phyloP scores from a whole-genome alignment of 2,888 invertebrate genomes.

The Lasioglossum pauxillum region DNA sequence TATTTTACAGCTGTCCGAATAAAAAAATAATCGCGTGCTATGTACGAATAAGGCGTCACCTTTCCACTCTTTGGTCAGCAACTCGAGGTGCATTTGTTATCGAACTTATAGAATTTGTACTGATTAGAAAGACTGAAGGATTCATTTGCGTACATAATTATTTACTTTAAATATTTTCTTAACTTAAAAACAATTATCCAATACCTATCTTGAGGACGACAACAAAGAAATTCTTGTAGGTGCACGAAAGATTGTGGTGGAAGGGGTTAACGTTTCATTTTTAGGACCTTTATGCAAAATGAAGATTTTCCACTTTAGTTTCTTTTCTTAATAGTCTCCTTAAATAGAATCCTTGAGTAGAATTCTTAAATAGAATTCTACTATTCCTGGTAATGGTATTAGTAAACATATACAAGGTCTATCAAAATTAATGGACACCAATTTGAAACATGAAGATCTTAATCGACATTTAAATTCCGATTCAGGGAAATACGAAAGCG shows the following conservation, averaged over 20 bases:
- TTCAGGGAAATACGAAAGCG: not conserved
- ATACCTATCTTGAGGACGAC: not conserved
- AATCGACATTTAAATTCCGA: not conserved
- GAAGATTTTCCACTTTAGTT: not conserved
- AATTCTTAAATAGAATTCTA: not conserved
- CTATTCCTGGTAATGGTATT: not conserved
- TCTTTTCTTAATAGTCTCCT: not conserved
- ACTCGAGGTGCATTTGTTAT: not conserved
- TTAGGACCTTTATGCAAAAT: no score
- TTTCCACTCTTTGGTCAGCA: not conserved
- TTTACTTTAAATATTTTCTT: not conserved
- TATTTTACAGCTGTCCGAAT: not conserved
- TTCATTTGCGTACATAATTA: not conserved
- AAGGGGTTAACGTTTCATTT: no score
- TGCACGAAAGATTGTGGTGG: no score
- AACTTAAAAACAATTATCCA: not conserved
- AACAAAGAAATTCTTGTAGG: no score
- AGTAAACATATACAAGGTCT: not conserved
- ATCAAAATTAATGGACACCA: not conserved
- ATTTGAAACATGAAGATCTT: not conserved
- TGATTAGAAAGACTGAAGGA: not conserved
- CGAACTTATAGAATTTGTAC: not conserved
- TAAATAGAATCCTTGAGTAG: not conserved
- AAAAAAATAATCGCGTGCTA: not conserved
- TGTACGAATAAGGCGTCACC: not conserved